Base-by-base conservation (phyloP, 2,888 invertebrate genomes). In the Terebella lapidaria region DNA sequence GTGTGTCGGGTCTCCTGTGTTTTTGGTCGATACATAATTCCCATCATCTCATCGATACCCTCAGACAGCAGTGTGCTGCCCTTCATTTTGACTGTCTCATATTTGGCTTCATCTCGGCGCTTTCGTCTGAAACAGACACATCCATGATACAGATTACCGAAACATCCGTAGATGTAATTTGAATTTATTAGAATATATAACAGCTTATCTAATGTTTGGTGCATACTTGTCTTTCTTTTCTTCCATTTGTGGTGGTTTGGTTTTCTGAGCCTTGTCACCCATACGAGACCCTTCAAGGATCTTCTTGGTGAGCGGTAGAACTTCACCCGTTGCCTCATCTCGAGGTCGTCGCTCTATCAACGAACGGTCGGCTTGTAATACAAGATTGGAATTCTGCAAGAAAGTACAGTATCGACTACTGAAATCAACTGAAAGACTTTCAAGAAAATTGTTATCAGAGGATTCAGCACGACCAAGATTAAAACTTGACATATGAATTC, bases 321-420 rank as follows among this genome's bases (percentile, higher is more conserved):
- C 99, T 83, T 99, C 99, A 25, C 99, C 96, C 0, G 99, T 99
- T 0, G 99, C 95, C 83, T 99, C 99, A 94, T 99, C 97, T 71
- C 96, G 87, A 57, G 94, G 92, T 64, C 97, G 87, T 68, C 95
- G 85, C 81, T 99, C 99, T 66, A 99, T 97, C 30, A 99, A 86
- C 54, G 96, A 88, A 42, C 96, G 92, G 85, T 99, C 99, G 60
- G 97, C 97, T 93, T 96, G 96, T 72, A 99, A 85, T 54, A 99
- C 99, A 83, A 99, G 90, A 86, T 99, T 99, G 0, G 99, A 99
- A 81, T 99, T 99, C 95, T 96, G 81, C 27, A 63, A 60, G 26
- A 22, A 52, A 69, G 60, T 20, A n/a, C 2, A 15, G 2, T n/a
- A n/a, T n/a, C n/a, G n/a, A n/a, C n/a, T n/a, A n/a, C n/a, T n/a